Evolutionary conservation across 92 coral and sea anemone species (phyloP), one percentile per base, ranked within the genome.

Genomic region (Epizoanthus illoricatus): DNA sequence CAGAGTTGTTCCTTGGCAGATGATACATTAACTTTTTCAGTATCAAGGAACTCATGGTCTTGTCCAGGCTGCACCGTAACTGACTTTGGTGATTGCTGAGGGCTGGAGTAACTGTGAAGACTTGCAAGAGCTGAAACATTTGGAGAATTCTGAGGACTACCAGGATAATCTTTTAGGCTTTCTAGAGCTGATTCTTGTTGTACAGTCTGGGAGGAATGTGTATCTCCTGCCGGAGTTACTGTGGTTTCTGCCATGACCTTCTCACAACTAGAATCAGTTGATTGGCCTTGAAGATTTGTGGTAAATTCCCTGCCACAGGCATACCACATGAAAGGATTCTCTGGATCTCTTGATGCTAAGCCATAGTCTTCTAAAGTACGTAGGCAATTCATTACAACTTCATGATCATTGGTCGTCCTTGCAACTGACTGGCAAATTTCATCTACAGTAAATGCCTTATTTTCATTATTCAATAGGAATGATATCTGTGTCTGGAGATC

Each of bases 401-500:
- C 68, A 59, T 8, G 57, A 75, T 75, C 69, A 58, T 75, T 43
- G 6, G 81, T 75, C 17, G 65, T 36, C 41, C 69, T 59, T 28
- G 81, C 68, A 59, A 75, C 81, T 58, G 24, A 59, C 19, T 60
- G 69, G 19, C 67, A 60, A n/a, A 75, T 60, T 58, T 59, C 81
- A n/a, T 75, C 81, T 16, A 60, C 45, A 40, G 68, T 75, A 16
- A 75, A 17, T 40, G 81, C 68, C 18, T 67, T 75, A 67, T 60
- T 59, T 36, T 75, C 65, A 13, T 20, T 59, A 21, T 75, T 75
- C 81, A 75, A 59, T 8, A 75, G 81, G 62, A 75, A 59, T 43
- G 40, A 75, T 75, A 75, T 75, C 68, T 60, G 81, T 17, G 69
- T 75, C 47, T 75, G 81, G 54, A 75, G 81, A 75, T 75, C 69